A percentile compares a stretch with the other conserved stretches of the same genome.
Conservation (phyloP, 2,797 vertebrate genomes). For the Falco berigora region DNA sequence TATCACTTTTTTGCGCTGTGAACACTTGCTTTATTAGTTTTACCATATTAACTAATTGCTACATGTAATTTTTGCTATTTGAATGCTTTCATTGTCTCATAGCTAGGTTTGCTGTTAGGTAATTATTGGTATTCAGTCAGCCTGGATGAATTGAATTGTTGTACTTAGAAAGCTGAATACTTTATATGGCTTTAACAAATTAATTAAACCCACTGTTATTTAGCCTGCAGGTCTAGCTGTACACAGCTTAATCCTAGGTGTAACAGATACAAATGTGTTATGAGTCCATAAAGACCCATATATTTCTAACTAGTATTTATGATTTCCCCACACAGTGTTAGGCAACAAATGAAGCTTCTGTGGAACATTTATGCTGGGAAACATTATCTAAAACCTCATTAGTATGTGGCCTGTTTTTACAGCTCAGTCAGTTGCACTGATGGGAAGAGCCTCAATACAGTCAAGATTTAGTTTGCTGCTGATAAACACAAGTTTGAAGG, state of each 20-base stretch:
- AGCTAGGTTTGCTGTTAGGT: neutral
- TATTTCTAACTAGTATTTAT: conserved; percentile 20
- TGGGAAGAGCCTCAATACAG: neutral
- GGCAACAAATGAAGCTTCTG: conserved; percentile 15
- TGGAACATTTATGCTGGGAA: neutral
- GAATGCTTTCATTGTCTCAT: conserved; percentile 25
- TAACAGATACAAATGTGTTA: conserved; percentile 21
- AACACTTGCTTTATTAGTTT: neutral
- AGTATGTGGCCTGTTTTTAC: neutral
- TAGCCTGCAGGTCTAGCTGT: conserved; percentile 10
- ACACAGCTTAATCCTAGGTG: neutral
- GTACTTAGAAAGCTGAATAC: neutral
- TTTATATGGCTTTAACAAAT: neutral
- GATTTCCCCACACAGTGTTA: neutral
- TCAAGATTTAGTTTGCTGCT: neutral
- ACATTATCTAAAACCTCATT: neutral
- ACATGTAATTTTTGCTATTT: neutral
- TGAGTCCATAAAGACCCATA: neutral
- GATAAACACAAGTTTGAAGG: neutral
- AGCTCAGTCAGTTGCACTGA: neutral
- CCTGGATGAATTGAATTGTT: conserved; percentile 20
- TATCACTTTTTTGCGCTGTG: neutral
- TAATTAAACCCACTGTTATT: conserved; percentile 40
- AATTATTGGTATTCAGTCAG: neutral
- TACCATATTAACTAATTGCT: neutral